A percentile compares a stretch with the other conserved stretches of the same genome.
Evolutionary conservation across 2,888 invertebrate genomes (phyloP).

Genomic region (Limnephilus auricula): DNA sequence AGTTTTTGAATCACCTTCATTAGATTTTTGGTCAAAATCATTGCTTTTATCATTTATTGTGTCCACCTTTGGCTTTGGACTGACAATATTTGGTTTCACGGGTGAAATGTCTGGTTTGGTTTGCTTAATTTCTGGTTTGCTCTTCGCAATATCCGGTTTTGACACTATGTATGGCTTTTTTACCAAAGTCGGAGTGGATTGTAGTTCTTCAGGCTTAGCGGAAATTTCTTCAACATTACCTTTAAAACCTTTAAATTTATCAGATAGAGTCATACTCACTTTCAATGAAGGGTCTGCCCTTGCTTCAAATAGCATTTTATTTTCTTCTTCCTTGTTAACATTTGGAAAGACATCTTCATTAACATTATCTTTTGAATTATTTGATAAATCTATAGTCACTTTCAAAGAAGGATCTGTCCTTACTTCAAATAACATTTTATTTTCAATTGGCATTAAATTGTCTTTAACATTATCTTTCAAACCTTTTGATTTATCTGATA

Average conservation of each 20-base stretch:
- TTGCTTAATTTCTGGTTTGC: slow-evolving; percentile 36
- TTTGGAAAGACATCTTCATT: slow-evolving; percentile 6
- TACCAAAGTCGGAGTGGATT: neutral
- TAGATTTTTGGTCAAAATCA: slow-evolving; percentile 32
- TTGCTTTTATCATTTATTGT: neutral
- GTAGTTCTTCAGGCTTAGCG: neutral
- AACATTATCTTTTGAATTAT: neutral
- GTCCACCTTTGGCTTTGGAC: neutral
- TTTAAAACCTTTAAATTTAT: neutral
- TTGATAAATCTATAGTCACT: neutral
- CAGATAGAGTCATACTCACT: neutral
- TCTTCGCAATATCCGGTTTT: slow-evolving; percentile 22
- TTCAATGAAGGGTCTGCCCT: slow-evolving; percentile 21
- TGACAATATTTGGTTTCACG: slow-evolving; percentile 8
- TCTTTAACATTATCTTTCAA: neutral
- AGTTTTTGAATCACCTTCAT: slow-evolving; percentile 43
- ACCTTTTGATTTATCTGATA: neutral
- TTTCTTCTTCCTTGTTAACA: slow-evolving; percentile 37
- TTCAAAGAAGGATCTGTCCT: slow-evolving; percentile 27
- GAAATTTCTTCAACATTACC: neutral
- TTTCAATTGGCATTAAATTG: neutral
- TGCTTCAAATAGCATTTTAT: slow-evolving; percentile 26
- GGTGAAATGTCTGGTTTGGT: slow-evolving; percentile 37
- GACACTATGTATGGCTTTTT: neutral
- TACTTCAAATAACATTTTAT: slow-evolving; percentile 23